Evolutionary conservation across 2,797 vertebrate species (phyloP), one percentile per base, ranked within the genome.

Genomic region (Morelia viridis): DNA sequence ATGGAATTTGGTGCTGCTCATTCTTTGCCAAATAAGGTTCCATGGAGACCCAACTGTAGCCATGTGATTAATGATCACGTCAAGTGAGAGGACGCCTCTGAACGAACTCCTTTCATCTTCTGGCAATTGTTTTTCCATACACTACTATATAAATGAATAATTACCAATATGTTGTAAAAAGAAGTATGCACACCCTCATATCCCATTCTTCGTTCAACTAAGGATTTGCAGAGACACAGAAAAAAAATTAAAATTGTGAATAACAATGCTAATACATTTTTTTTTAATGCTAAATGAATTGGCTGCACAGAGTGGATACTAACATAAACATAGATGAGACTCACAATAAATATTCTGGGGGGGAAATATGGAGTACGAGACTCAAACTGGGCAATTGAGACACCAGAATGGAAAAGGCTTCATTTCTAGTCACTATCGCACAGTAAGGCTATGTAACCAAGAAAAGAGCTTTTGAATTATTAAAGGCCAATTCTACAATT

Each of bases 51-150:
- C 83, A 17, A 12, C 50, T 1, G 2, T 90, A 12, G 60, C 6
- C 8, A n/a, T 61, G 53, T 89, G 92, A 68, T 88, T 61, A 53
- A 65, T 92, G 62, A 80, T 22, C 0, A 46, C n/a, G 13, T 76
- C 58, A 58, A 89, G 58, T 87, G 58, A 80, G 35, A 91, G 46
- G 87, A 6, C 68, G 85, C 13, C 19, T 46, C 61, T 91, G 35
- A 50, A 53, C 4, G 0, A 90, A 88, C 61, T 15, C 31, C 80
- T 89, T 91, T 94, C 86, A 83, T 58, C 11, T 60, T 88, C 35
- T 65, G 92, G 50, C 68, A 80, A 87, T 61, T 92, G 26, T 90
- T 94, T 68, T 93, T 93, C 87, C 68, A 46, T 91, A 64, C 71
- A 0, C 0, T 93, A 92, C 11, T 80, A 94, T 96, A 91, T 94